Percentiles rank a stretch among this genome's conserved stretches.
Conservation (phyloP, 2,888 invertebrate species). For the Chloromyia formosa region DNA sequence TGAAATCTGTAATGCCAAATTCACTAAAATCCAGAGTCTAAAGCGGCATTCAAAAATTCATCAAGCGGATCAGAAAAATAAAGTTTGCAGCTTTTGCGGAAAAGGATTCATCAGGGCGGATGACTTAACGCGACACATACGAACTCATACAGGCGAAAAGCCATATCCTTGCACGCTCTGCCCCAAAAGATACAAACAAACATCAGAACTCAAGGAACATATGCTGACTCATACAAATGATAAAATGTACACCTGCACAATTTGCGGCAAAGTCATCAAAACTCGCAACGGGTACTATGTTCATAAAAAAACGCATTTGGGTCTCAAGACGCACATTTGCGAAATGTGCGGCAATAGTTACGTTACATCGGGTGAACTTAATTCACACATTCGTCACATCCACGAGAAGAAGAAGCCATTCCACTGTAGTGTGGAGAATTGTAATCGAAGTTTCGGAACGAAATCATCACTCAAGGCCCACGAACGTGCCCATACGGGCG, state of each 20-base stretch:
- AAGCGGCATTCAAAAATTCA: conserved; percentile 54
- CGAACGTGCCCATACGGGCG: conserved; percentile 51
- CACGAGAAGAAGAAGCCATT: conserved; percentile 51
- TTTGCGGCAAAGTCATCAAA: conserved; percentile 52
- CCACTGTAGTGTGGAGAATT: conserved; percentile 50
- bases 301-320: conserved; percentile 53
- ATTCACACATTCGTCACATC: conserved; percentile 51
- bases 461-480: conserved; percentile 51
- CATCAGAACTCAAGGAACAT: conserved; percentile 52
- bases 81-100: conserved; percentile 53
- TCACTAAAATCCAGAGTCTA: conserved; percentile 43
- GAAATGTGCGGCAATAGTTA: conserved; percentile 51
- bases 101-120: conserved; percentile 53
- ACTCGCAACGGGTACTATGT: conserved; percentile 53
- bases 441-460: conserved; percentile 51
- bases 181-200: conserved; percentile 54
- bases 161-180: conserved; percentile 55
- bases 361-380: conserved; percentile 52
- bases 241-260: conserved; percentile 51
- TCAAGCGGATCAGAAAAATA: conserved; percentile 51
- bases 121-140: conserved; percentile 54
- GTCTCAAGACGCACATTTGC: conserved; percentile 52
- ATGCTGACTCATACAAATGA: conserved; percentile 51
- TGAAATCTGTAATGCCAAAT: conserved; percentile 25
- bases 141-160: conserved; percentile 55